phyloP scores from a whole-genome alignment of 2,113 vertebrate species.

The Galemys pyrenaicus region DNA sequence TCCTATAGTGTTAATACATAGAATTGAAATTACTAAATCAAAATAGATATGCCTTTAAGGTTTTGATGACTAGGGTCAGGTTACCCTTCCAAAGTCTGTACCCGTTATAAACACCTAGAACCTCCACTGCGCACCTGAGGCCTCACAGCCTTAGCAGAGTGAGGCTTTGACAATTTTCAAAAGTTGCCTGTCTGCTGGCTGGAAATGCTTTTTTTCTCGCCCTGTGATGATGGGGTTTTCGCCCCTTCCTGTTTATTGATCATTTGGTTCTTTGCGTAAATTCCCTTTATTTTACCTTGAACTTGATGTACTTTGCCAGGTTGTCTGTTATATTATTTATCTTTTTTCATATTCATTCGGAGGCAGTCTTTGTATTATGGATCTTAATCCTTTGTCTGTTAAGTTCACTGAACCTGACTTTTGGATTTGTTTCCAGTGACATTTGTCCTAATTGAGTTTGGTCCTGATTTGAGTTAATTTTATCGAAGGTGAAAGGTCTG shows the following conservation, averaged over 20 bases:
- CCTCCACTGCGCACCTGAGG: neutral
- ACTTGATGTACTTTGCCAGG: neutral
- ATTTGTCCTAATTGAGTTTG: neutral
- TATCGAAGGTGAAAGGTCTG: neutral
- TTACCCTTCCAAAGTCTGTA: neutral
- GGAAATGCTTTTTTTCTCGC: neutral
- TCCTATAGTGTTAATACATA: neutral
- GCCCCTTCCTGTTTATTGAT: neutral
- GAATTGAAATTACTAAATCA: neutral
- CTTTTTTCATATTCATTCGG: neutral
- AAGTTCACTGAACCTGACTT: neutral
- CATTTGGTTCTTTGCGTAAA: neutral
- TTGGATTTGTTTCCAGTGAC: neutral
- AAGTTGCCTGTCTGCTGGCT: neutral
- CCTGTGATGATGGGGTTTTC: neutral
- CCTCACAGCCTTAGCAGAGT: neutral
- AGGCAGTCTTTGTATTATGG: neutral
- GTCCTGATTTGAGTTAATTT: neutral
- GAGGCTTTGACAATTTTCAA: neutral
- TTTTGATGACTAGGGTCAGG: neutral
- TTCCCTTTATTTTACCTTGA: neutral
- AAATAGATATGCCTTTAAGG: neutral
- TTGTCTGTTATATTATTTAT: neutral
- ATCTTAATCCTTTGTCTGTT: slow-evolving; percentile 22
- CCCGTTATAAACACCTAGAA: neutral